Base-by-base conservation (phyloP, 2,113 vertebrate species). In the Ramphastos sulfuratus region DNA sequence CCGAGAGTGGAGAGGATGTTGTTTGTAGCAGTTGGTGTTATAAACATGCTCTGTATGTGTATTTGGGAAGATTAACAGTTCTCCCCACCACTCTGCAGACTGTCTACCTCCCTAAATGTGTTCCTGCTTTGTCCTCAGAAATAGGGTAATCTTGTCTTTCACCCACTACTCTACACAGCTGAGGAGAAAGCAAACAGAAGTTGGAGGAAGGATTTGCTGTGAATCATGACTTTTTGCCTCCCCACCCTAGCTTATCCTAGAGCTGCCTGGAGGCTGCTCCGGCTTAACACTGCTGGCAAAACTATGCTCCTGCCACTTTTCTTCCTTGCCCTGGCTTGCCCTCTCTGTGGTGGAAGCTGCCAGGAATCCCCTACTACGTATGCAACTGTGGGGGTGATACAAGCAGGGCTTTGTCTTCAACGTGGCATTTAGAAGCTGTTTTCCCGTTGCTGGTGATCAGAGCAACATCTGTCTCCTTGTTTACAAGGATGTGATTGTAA, bases 391-490 rank as follows among this genome's bases (percentile, higher is more conserved):
- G 87, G 72, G 72, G 39, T 84, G 91, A 78, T 84, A 92, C 54
- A 94, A 90, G 63, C 46, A 60, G 56, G 87, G 84, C 72, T 85
- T 80, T 93, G 84, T 93, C 84, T 64, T 91, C 21, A 5, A 28
- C 7, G 2, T 79, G 69, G 60, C 19, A 72, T 87, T 94, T 90
- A 77, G 72, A 79, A 89, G 55, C 80, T 83, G 61, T 89, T 95
- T 91, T 81, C 66, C 55, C 18, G 15, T 48, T 93, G 65, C 69
- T 73, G 71, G 46, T 81, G 65, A 94, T 92, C 76, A 89, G 55
- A 91, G 73, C 73, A 87, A 75, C 90, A 92, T 89, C 85, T 83
- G 76, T 72, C 50, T 84, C 35, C 59, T 90, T 91, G 69, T 96
- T 95, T 86, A 70, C 66, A 87, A 90, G 79, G 66, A 78, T 71